Percentiles rank a stretch among this genome's conserved stretches.
Evolutionary conservation across 2,888 invertebrate genomes (phyloP).

Genomic region (Plutella xylostella): DNA sequence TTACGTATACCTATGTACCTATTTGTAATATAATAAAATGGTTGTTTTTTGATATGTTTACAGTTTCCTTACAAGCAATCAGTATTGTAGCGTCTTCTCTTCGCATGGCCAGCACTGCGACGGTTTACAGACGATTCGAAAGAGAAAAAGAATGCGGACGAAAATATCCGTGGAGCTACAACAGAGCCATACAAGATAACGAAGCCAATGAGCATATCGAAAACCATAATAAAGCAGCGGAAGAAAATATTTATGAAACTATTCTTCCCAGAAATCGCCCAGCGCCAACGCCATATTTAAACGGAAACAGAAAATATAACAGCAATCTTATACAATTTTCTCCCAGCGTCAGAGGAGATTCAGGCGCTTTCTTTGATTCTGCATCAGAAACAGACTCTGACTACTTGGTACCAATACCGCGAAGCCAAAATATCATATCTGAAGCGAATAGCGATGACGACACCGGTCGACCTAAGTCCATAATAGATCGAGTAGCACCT

Average conservation of each 20-base stretch:
- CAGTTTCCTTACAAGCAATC: conserved; percentile 76
- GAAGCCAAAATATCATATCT: conserved; percentile 19
- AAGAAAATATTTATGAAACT: conserved; percentile 38
- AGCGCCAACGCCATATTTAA: conserved; percentile 16
- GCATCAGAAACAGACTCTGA: conserved; percentile 44
- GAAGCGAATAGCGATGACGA: conserved; percentile 46
- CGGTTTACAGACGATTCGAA: conserved; percentile 81
- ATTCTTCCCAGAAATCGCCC: conserved; percentile 18
- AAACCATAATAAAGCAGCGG: conserved; percentile 15
- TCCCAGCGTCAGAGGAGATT: conserved; percentile 29
- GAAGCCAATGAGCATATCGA: conserved; percentile 36
- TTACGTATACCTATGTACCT: neutral
- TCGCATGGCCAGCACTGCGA: conserved; percentile 77
- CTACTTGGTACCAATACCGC: conserved; percentile 22
- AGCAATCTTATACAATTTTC: conserved; percentile 56
- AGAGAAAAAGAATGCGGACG: conserved; percentile 80
- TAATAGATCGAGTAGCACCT: conserved; percentile 50
- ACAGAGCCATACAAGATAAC: conserved; percentile 21
- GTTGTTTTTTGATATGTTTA: conserved; percentile 27
- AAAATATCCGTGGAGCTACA: conserved; percentile 77
- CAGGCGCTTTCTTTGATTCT: conserved; percentile 29
- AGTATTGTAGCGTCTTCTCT: conserved; percentile 76
- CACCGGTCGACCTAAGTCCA: conserved; percentile 45
- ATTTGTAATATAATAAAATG: neutral
- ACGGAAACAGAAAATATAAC: conserved; percentile 21